phyloP scores from a whole-genome alignment of 1,140 invertebrate genomes.

The Nephotettix cincticeps region DNA sequence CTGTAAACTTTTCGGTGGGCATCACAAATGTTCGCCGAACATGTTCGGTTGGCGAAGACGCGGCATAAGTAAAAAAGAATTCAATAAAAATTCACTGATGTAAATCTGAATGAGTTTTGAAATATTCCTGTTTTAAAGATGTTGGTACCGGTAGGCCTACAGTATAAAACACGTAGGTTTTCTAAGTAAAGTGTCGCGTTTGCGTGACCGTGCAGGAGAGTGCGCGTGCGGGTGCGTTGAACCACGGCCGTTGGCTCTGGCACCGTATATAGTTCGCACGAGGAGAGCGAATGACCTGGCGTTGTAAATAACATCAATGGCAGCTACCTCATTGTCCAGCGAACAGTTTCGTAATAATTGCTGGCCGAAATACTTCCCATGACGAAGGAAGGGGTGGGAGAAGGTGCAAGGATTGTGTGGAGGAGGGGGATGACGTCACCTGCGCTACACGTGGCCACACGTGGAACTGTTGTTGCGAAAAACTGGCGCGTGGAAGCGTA shows the following conservation, averaged over 20 bases:
- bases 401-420: background rate
- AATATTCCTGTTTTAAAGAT: too few species aligned
- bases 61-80: too few species aligned
- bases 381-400: background rate
- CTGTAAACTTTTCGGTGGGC: too few species aligned
- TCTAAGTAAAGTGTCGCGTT: too few species aligned
- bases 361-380: conserved; percentile 2
- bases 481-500: background rate
- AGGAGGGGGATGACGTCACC: conserved; percentile 10
- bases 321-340: conserved; percentile 6
- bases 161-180: too few species aligned
- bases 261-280: too few species aligned
- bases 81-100: too few species aligned
- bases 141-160: too few species aligned
- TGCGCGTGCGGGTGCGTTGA: background rate
- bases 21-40: too few species aligned
- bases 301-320: conserved; percentile 4
- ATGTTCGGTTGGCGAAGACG: too few species aligned
- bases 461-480: conserved; percentile 27
- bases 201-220: background rate
- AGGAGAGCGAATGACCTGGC: background rate
- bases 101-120: too few species aligned
- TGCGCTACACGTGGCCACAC: conserved; percentile 20
- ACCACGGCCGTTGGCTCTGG: too few species aligned
- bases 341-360: conserved; percentile 6